Evolutionary conservation across 2,888 invertebrate species (phyloP).

Genomic region (Anthoptus insignis): DNA sequence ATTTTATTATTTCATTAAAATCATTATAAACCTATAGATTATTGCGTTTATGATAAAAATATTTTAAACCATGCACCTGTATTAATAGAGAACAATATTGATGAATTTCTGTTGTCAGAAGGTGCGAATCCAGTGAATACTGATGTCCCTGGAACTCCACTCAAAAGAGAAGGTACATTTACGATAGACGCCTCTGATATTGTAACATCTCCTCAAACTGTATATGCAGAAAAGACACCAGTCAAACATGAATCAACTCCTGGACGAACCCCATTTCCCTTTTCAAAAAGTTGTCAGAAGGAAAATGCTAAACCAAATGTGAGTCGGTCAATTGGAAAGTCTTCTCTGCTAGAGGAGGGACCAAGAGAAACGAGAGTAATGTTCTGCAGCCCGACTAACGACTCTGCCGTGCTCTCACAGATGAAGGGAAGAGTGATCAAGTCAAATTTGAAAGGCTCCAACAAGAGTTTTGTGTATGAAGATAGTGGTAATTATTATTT

Average conservation of each 20-base stretch:
- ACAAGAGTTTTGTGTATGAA: slow-evolving; percentile 79
- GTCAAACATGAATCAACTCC: slow-evolving; percentile 64
- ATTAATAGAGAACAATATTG: slow-evolving; percentile 74
- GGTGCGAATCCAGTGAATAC: slow-evolving; percentile 25
- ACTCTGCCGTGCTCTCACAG: slow-evolving; percentile 57
- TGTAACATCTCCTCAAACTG: slow-evolving; percentile 33
- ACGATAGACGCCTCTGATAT: slow-evolving; percentile 68
- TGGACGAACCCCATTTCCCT: slow-evolving; percentile 72
- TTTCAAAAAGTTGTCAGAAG: slow-evolving; percentile 56
- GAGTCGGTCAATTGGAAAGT: slow-evolving; percentile 76
- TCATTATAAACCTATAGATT: too few species aligned
- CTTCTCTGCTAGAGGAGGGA: slow-evolving; percentile 53
- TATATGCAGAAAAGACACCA: slow-evolving; percentile 60
- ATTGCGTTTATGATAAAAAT: too few species aligned
- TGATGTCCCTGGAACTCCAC: slow-evolving; percentile 52
- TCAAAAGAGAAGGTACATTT: slow-evolving; percentile 77
- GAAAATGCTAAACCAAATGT: slow-evolving; percentile 66
- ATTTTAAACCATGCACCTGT: slow-evolving; percentile 70
- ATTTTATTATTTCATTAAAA: too few species aligned
- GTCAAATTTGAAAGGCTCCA: slow-evolving; percentile 81
- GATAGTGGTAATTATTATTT: slow-evolving; percentile 66
- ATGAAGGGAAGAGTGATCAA: slow-evolving; percentile 75
- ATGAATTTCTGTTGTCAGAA: slow-evolving; percentile 57
- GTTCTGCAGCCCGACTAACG: slow-evolving; percentile 79
- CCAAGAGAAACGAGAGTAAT: slow-evolving; percentile 70